Evolutionary conservation across 1,140 invertebrate genomes (phyloP).

Genomic region (Heliconius congener): DNA sequence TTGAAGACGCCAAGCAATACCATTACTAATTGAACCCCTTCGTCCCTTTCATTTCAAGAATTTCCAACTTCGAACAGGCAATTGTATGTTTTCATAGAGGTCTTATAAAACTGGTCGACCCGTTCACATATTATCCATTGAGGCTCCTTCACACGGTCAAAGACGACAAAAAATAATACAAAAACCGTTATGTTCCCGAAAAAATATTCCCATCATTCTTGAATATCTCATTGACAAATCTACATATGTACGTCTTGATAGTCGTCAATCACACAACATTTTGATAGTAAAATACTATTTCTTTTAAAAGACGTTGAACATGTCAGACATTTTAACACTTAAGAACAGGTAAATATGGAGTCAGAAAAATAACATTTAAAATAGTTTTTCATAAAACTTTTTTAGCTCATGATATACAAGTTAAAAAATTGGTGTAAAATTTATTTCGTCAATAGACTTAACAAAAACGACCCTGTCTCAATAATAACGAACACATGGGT

Average conservation of each 20-base stretch:
- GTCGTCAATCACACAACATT: neutral
- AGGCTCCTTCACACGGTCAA: conserved; percentile 77
- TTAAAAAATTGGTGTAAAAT: neutral
- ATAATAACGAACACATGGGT: conserved; percentile 56
- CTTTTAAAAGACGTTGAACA: neutral
- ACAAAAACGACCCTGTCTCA: conserved; percentile 9
- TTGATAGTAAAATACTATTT: neutral
- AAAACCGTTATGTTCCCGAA: conserved; percentile 78
- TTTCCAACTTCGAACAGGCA: conserved; percentile 29
- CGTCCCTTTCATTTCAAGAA: conserved; percentile 30
- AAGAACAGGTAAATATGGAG: neutral
- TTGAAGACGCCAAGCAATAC: conserved; percentile 61
- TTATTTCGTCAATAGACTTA: neutral
- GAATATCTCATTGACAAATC: conserved; percentile 76
- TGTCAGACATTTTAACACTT: neutral
- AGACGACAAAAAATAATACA: conserved; percentile 79
- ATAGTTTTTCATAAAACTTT: neutral
- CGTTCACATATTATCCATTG: conserved; percentile 74
- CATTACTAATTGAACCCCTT: conserved; percentile 48
- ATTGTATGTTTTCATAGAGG: conserved; percentile 35
- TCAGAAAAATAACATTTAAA: neutral
- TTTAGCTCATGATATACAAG: neutral
- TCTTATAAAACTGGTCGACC: conserved; percentile 53
- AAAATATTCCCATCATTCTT: conserved; percentile 76
- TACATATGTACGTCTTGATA: conserved; percentile 7